These are phyloP conservation scores for Nesogale talazaci DNA, from an alignment of 2,113 vertebrate species.

Conservation along the genomic window DNA sequence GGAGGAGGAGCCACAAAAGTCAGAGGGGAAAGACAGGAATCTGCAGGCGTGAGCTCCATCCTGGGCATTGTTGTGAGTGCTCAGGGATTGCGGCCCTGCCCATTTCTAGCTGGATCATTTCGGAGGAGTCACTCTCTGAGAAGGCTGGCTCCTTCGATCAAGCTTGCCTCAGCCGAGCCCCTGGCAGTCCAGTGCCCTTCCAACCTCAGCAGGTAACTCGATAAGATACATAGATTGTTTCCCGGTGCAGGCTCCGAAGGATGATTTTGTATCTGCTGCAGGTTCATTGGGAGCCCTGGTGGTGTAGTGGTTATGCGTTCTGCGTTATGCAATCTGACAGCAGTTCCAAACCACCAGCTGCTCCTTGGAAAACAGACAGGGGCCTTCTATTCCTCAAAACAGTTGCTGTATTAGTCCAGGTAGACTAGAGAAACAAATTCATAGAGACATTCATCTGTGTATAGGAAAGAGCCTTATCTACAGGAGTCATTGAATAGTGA, in stretches of 20 bases:
- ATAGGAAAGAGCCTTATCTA: too few species aligned
- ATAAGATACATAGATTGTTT: neutral
- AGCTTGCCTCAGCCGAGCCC: neutral
- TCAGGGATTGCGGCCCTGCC: neutral
- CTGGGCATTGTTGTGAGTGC: neutral
- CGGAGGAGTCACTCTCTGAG: neutral
- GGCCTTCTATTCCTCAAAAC: too few species aligned
- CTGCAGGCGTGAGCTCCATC: fast-evolving
- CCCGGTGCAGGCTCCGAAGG: neutral
- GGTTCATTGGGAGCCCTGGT: too few species aligned
- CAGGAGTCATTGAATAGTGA: too few species aligned
- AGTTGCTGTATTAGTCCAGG: too few species aligned
- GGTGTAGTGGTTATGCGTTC: too few species aligned
- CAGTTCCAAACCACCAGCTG: too few species aligned
- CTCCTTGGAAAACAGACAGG: too few species aligned
- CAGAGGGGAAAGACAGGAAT: neutral
- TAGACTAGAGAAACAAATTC: too few species aligned
- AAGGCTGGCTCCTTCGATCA: neutral
- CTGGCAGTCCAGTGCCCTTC: neutral
- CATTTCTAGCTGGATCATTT: neutral
- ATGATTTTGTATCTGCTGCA: neutral
- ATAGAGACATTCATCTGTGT: too few species aligned
- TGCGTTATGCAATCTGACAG: too few species aligned
- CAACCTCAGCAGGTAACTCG: neutral
- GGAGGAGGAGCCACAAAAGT: neutral